These are phyloP conservation scores for Psix sp. DNA, from an alignment of 1,140 invertebrate genomes.

Conservation along the genomic window DNA sequence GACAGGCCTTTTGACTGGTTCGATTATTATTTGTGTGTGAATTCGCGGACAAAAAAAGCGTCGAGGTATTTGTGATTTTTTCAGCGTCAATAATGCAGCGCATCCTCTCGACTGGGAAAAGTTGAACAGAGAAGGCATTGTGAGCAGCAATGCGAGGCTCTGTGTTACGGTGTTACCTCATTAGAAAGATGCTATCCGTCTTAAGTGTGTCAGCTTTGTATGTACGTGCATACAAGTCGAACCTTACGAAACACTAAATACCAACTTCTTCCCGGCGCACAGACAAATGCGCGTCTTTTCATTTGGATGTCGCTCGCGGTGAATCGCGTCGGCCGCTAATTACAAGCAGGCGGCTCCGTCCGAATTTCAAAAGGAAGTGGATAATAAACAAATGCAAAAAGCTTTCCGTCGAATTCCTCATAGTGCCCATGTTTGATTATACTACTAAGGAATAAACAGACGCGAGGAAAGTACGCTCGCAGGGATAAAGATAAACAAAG, in stretches of 20 bases:
- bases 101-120: constrained; percentile 35
- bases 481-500: neutral
- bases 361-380: too few relatives aligned
- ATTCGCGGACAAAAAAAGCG: constrained; percentile 23
- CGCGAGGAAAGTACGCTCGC: neutral
- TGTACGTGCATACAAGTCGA: constrained; percentile 22
- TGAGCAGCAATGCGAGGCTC: constrained; percentile 29
- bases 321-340: too few relatives aligned
- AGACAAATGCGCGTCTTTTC: constrained; percentile 30
- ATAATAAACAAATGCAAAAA: constrained; percentile 5
- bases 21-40: constrained; percentile 1
- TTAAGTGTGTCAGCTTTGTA: constrained; percentile 25
- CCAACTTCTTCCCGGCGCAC: too few relatives aligned
- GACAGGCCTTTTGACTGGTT: too few relatives aligned
- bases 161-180: constrained; percentile 51
- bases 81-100: constrained; percentile 19
- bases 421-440: constrained; percentile 43
- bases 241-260: constrained; percentile 49
- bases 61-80: constrained; percentile 11
- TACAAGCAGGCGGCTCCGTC: too few relatives aligned
- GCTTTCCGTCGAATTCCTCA: constrained; percentile 33
- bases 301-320: too few relatives aligned
- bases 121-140: constrained; percentile 45
- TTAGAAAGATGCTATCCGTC: constrained; percentile 50
- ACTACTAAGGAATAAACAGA: constrained; percentile 39